phyloP scores from a whole-genome alignment of 2,113 vertebrate genomes.

The Grammomys dolichurus region DNA sequence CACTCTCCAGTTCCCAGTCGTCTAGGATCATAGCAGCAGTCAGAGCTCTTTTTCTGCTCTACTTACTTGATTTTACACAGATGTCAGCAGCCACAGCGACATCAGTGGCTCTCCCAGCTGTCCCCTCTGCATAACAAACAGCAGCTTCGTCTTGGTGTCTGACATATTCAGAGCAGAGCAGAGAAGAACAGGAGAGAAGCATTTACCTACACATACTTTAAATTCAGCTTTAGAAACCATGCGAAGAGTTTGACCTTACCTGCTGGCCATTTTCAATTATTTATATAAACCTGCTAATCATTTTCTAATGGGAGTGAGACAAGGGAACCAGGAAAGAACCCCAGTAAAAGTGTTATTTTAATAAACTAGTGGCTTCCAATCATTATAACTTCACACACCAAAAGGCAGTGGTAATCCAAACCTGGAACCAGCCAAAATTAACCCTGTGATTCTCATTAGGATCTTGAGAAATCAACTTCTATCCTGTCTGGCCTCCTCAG shows the following conservation, averaged over 20 bases:
- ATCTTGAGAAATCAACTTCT: not conserved
- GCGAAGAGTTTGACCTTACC: not conserved
- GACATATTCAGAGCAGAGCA: not conserved
- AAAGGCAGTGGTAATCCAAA: not conserved
- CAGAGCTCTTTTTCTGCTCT: not conserved
- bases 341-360: not conserved
- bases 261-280: not conserved
- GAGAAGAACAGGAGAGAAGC: not conserved
- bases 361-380: constrained; percentile 3
- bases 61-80: constrained; percentile 21
- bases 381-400: not conserved
- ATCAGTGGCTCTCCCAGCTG: not conserved
- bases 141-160: not conserved
- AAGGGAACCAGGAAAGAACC: not conserved
- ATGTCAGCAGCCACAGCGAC: not conserved
- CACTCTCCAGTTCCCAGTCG: not conserved
- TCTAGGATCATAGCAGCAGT: not conserved
- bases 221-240: constrained; percentile 12
- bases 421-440: constrained; percentile 8
- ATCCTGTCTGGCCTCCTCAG: not conserved
- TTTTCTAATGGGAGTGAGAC: constrained; percentile 17
- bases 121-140: not conserved
- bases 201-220: constrained; percentile 25
- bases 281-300: constrained; percentile 35
- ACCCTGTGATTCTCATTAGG: not conserved